Base-by-base conservation (phyloP, 2,113 vertebrate species). In the Peromyscus californicus region DNA sequence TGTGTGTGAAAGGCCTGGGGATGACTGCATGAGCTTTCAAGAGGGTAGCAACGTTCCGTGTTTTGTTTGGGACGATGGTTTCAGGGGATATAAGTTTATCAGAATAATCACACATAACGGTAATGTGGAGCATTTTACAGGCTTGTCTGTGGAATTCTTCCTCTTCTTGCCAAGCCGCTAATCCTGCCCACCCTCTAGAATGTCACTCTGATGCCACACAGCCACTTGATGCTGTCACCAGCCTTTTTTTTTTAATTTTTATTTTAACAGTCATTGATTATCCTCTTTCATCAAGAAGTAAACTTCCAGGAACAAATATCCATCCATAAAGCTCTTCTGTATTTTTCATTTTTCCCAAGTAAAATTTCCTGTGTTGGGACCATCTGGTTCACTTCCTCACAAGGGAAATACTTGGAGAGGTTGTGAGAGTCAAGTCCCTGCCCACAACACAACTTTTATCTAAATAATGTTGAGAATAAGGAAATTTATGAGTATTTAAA, bases 341-440 rank as follows among this genome's bases (percentile, higher is more conserved):
- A 67, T 82, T 94, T 89, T 79, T 93, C 36, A 92, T 67, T 96
- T 97, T 94, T 74, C 78, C n/a, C 79, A 92, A 95, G 42, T 92
- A 96, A 92, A 83, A 79, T 94, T 92, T 17, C 90, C 29, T 70
- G 67, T 75, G 45, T 84, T 95, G 36, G 70, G 90, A 97, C n/a
- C 17, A 93, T 91, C 45, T 97, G 80, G 57, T 36, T 94, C 89
- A 89, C 91, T 94, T 97, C 54, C 72, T 89, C 95, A 61, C 61
- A 90, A 93, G 69, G n/a, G 78, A 95, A 97, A 91, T 80, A 94
- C 31, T 57, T 13, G 36, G 48, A 17, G 69, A 31, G 0, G 79
- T 94, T 94, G 39, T 63, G 87, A 89, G 91, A 87, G 70, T 88
- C 69, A 95, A 79, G 74, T 87, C 96, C 63, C 67, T 97, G 96